Evolutionary conservation across 2,113 vertebrate species (phyloP), one percentile per base, ranked within the genome.

Genomic region (Lutjanus erythropterus): DNA sequence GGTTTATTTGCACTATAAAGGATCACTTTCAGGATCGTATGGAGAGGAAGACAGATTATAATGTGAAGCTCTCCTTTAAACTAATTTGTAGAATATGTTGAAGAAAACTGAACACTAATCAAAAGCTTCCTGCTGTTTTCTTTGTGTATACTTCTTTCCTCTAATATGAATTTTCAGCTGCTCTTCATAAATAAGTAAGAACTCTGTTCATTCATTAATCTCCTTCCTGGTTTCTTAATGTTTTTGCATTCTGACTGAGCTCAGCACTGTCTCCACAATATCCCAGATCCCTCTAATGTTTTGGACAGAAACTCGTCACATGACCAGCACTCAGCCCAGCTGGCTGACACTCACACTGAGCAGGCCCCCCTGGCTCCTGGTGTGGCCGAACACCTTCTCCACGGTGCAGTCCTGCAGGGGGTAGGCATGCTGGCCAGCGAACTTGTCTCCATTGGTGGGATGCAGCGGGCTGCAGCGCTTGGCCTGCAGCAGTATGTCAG

Each of bases 401-500:
- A 94, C 81, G 8, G 72, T n/a, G 64, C 97, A 97, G 64, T 99
- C 96, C 37, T 91, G 93, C 88, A 99, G 95, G n/a, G 92, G 94
- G 85, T 83, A 95, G 50, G 93, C 84, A 11, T 81, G 85, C 88
- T 83, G 92, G 75, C 92, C 92, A 0, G 33, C 75, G 80, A 96
- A 93, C 91, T 94, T 96, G 89, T 95, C 93, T 58, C 90, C 68
- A 39, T 81, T 88, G 88, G 85, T 86, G 66, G 90, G 93, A 83
- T 93, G 92, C 76, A 96, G 79, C 0, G 95, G 81, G 65, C 96
- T 91, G 78, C 96, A 97, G 27, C 90, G 96, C 55, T 94, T 96
- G 31, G 96, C 88, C 87, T 96, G 93, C 67, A 98, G 86, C 47
- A 99, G 95, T 81, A 96, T 84, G 66, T 99, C 98, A 0, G 97